phyloP scores from a whole-genome alignment of 2,888 invertebrate species.

The Aleiodes testaceus region DNA sequence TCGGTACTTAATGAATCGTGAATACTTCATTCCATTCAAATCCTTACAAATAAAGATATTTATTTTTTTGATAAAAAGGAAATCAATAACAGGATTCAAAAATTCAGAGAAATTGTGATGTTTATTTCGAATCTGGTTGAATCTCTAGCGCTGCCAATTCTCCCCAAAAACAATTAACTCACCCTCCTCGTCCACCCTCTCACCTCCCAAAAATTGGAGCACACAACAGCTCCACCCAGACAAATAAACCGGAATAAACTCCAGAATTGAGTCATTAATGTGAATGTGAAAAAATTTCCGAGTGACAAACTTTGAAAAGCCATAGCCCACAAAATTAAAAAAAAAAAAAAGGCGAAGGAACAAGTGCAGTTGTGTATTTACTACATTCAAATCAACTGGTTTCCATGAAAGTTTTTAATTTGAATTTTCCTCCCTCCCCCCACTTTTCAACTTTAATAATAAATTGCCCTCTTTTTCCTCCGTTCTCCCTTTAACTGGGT shows the following conservation, averaged over 20 bases:
- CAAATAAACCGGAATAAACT: neutral
- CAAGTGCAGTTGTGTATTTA: slow-evolving; percentile 26
- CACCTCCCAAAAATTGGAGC: neutral
- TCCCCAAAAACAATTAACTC: too few relatives aligned
- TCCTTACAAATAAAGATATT: too few relatives aligned
- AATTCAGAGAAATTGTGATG: too few relatives aligned
- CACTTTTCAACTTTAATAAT: neutral
- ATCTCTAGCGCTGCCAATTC: neutral
- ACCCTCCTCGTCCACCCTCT: too few relatives aligned
- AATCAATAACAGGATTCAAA: too few relatives aligned
- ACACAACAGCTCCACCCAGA: slow-evolving; percentile 10
- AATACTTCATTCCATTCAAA: too few relatives aligned
- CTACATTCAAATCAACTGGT: slow-evolving; percentile 14
- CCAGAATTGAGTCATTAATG: neutral
- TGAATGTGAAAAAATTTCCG: neutral
- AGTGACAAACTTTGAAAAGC: slow-evolving; percentile 6
- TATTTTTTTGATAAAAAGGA: too few relatives aligned
- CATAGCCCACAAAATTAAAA: too few relatives aligned
- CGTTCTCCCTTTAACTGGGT: neutral
- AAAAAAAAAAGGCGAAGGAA: neutral
- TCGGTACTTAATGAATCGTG: too few relatives aligned
- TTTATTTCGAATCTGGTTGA: too few relatives aligned
- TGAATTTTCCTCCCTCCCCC: slow-evolving; percentile 1
- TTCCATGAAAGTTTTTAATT: slow-evolving; percentile 18
- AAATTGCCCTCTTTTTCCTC: slow-evolving; percentile 1